phyloP scores from a whole-genome alignment of 2,888 invertebrate genomes.

The Aethes cnicana region DNA sequence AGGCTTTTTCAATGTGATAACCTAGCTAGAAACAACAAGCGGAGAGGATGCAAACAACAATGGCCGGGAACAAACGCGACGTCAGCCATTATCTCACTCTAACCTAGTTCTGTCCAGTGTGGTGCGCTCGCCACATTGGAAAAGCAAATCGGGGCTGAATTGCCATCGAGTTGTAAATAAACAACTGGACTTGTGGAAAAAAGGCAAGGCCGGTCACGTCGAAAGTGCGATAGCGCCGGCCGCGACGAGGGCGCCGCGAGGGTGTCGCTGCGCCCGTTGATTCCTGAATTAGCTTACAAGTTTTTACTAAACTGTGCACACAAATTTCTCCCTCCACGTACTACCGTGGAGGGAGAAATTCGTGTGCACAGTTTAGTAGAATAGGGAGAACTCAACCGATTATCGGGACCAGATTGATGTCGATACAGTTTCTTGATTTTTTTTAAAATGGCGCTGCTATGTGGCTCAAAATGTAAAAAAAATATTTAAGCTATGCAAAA shows the following conservation, averaged over 20 bases:
- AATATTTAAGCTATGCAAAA: too few species aligned
- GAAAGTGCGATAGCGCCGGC: slow-evolving; percentile 39
- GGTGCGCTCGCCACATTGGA: slow-evolving; percentile 40
- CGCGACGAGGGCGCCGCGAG: slow-evolving; percentile 27
- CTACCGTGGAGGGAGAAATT: too few species aligned
- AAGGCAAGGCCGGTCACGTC: slow-evolving; percentile 40
- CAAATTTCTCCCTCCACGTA: too few species aligned
- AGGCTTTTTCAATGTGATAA: slow-evolving; percentile 32
- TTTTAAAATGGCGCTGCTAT: too few species aligned
- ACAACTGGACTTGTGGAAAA: slow-evolving; percentile 44
- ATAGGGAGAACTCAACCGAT: too few species aligned
- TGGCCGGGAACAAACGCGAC: slow-evolving; percentile 56
- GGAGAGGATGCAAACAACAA: slow-evolving; percentile 58
- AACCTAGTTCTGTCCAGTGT: slow-evolving; percentile 56
- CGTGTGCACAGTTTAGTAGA: too few species aligned
- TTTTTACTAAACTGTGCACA: too few species aligned
- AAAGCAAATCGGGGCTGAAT: slow-evolving; percentile 55
- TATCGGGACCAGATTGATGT: too few species aligned
- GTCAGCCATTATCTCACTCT: slow-evolving; percentile 61
- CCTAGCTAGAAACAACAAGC: slow-evolving; percentile 36
- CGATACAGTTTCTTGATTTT: too few species aligned
- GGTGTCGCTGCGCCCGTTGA: neutral
- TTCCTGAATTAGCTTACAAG: too few species aligned
- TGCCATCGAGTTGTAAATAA: slow-evolving; percentile 50
- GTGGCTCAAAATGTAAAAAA: too few species aligned